Conservation (phyloP, 2,888 invertebrate genomes). For the Coremacera marginata region DNA sequence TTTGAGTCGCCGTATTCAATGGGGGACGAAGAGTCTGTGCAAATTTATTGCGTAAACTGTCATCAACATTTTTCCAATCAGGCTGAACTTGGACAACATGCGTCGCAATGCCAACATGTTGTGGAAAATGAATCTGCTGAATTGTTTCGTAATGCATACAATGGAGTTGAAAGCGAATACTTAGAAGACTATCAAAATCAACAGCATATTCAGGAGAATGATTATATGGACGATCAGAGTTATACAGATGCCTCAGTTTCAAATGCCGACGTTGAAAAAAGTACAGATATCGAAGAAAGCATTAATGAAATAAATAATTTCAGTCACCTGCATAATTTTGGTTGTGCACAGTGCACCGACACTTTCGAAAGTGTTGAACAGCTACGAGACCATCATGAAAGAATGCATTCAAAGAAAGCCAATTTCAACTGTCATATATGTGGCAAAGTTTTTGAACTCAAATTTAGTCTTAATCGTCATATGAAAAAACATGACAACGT, state of each 20-base stretch:
- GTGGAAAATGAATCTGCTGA: not conserved
- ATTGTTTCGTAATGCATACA: not conserved
- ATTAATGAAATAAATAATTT: not conserved
- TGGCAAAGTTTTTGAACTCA: slow-evolving; percentile 55
- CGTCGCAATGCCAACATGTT: not conserved
- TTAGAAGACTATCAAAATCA: not conserved
- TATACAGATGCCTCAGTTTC: not conserved
- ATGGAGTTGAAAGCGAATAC: not conserved
- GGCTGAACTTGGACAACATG: slow-evolving; percentile 7
- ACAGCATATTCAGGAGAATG: not conserved
- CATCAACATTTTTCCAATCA: not conserved
- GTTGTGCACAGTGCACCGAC: slow-evolving; percentile 56
- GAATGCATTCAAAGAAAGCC: slow-evolving; percentile 41
- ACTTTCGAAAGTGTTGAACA: slow-evolving; percentile 51
- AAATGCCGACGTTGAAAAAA: not conserved
- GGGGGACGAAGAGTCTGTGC: not conserved
- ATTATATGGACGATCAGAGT: not conserved
- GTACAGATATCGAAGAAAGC: slow-evolving; percentile 4
- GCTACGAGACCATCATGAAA: slow-evolving; percentile 51
- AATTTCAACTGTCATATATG: slow-evolving; percentile 55
- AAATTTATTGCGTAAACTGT: not conserved
- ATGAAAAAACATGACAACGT: slow-evolving; percentile 51
- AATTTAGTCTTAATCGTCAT: slow-evolving; percentile 60
- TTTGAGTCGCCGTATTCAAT: not conserved
- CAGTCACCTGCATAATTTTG: slow-evolving; percentile 31